A percentile compares a stretch with the other conserved stretches of the same genome.
Conservation (phyloP, 2,797 vertebrate species). For the Rhodeus uyekii region DNA sequence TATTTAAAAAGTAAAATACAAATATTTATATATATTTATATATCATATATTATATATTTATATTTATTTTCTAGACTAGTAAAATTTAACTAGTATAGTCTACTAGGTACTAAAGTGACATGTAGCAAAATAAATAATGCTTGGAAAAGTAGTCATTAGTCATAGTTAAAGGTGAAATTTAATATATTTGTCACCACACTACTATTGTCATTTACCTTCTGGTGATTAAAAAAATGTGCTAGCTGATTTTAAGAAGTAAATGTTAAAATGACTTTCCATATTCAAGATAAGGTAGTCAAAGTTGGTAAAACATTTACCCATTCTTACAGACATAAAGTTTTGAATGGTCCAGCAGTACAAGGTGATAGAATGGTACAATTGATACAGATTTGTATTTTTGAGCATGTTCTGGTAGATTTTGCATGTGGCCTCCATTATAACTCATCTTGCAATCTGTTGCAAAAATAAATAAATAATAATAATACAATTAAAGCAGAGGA, state of each 20-base stretch:
- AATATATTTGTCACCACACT: not conserved
- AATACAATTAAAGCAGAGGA: not conserved
- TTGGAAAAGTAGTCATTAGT: too few species aligned
- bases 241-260: not conserved
- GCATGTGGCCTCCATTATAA: not conserved
- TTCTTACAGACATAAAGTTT: slow-evolving; percentile 45
- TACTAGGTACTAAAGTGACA: not conserved
- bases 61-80: not conserved
- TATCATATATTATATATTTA: too few species aligned
- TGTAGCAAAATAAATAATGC: not conserved
- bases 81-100: too few species aligned
- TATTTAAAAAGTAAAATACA: too few species aligned
- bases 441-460: not conserved
- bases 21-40: not conserved
- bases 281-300: slow-evolving; percentile 56
- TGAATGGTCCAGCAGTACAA: slow-evolving; percentile 45
- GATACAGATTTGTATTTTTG: not conserved
- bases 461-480: not conserved
- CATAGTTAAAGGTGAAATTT: not conserved
- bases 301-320: slow-evolving; percentile 59
- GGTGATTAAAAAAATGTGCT: not conserved
- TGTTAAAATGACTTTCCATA: not conserved
- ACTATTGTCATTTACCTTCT: not conserved
- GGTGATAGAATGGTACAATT: slow-evolving; percentile 43
- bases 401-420: not conserved